A percentile compares a stretch with the other conserved stretches of the same genome.
Conservation (phyloP, 2,113 vertebrate genomes). For the Corythoichthys haematopterus region DNA sequence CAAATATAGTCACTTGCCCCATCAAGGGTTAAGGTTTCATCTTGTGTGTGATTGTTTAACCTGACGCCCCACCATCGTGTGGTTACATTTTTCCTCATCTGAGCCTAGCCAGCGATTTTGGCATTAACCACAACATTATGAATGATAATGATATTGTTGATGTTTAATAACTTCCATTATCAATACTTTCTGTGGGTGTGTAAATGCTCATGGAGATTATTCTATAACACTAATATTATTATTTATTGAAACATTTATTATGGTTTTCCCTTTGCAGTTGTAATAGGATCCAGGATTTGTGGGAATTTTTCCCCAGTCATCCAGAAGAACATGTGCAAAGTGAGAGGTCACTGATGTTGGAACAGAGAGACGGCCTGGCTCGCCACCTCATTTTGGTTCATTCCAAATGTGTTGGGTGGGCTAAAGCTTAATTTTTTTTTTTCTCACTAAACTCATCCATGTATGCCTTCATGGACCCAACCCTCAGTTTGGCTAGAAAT, state of each 20-base stretch:
- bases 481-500: no score
- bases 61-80: neutral
- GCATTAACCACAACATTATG: neutral
- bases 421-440: no score
- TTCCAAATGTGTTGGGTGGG: no score
- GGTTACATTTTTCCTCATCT: neutral
- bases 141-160: neutral
- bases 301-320: neutral
- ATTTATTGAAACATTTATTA: neutral
- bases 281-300: neutral
- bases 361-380: neutral
- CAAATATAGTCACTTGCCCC: no score
- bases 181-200: neutral
- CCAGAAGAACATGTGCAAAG: neutral
- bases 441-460: neutral
- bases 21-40: no score
- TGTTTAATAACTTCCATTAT: neutral
- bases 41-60: conserved; percentile 6
- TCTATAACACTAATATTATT: neutral
- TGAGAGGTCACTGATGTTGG: neutral
- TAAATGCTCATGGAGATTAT: neutral
- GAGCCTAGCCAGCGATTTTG: neutral
- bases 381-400: neutral
- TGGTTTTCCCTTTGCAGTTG: neutral
- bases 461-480: no score